Evolutionary conservation across 2,888 invertebrate species (phyloP).

Genomic region (Hirtodrosophila trivittata): DNA sequence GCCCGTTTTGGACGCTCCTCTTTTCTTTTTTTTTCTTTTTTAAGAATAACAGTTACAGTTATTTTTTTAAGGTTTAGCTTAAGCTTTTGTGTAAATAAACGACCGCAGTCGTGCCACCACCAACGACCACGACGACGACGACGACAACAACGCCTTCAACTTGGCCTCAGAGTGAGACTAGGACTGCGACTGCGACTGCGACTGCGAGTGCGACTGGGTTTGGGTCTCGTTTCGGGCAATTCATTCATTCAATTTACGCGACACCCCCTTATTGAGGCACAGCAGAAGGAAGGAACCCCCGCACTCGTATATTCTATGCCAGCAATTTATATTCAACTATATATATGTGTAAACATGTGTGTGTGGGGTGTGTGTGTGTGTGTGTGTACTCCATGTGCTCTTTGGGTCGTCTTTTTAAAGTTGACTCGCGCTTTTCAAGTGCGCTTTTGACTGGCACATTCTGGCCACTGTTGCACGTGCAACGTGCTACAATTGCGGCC

Average conservation of each 20-base stretch:
- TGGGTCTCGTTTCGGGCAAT: slow-evolving; percentile 65
- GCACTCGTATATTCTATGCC: slow-evolving; percentile 20
- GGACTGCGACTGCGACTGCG: slow-evolving; percentile 7
- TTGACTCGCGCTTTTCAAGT: slow-evolving; percentile 61
- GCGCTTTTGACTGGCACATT: slow-evolving; percentile 74
- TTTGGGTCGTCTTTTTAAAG: slow-evolving; percentile 53
- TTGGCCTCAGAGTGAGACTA: slow-evolving; percentile 16
- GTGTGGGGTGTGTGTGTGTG: background rate
- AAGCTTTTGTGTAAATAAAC: slow-evolving; percentile 81
- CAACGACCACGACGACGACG: slow-evolving; percentile 18
- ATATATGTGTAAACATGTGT: slow-evolving; percentile 7
- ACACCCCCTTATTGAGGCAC: slow-evolving; percentile 71
- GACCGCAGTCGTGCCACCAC: slow-evolving; percentile 68
- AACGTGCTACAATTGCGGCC: slow-evolving; percentile 83
- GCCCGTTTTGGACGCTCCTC: slow-evolving; percentile 48
- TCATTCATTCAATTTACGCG: slow-evolving; percentile 81
- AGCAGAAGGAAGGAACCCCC: slow-evolving; percentile 26
- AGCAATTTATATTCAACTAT: slow-evolving; percentile 51
- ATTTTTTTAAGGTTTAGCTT: slow-evolving; percentile 81
- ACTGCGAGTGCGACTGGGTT: slow-evolving; percentile 5
- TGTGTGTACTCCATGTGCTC: slow-evolving; percentile 6
- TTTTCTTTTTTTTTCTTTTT: slow-evolving; percentile 39
- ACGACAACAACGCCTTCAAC: slow-evolving; percentile 27
- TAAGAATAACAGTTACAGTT: slow-evolving; percentile 79
- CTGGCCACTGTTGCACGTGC: slow-evolving; percentile 71